A percentile compares a stretch with the other conserved stretches of the same genome.
These are phyloP conservation scores for Nasonovia ribisnigri DNA, from an alignment of 2,888 invertebrate species.

Conservation along the genomic window DNA sequence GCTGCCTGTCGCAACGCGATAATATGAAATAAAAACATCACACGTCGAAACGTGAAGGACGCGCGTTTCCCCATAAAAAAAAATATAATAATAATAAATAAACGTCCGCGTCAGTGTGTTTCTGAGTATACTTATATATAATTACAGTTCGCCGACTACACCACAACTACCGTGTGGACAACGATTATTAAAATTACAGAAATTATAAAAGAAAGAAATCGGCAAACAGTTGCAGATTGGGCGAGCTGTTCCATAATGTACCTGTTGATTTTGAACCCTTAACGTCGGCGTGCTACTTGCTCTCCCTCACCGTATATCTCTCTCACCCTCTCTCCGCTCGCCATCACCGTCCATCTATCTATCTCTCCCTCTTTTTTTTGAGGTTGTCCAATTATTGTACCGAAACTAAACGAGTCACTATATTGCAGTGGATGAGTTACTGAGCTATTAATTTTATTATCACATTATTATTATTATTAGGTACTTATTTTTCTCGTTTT, in stretches of 20 bases:
- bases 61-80: neutral
- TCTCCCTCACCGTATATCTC: neutral
- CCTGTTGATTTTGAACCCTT: slow-evolving; percentile 60
- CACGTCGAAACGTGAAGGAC: slow-evolving; percentile 27
- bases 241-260: slow-evolving; percentile 50
- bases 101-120: neutral
- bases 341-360: neutral
- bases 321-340: neutral
- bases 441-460: neutral
- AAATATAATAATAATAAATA: neutral
- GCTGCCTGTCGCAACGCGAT: neutral
- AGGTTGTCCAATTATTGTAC: neutral
- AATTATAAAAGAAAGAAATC: slow-evolving; percentile 40
- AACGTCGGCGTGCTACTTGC: neutral
- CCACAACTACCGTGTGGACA: neutral
- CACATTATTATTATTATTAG: neutral
- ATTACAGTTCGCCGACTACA: neutral
- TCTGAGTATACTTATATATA: neutral
- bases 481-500: slow-evolving; percentile 1
- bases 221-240: slow-evolving; percentile 45
- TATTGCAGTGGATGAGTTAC: neutral
- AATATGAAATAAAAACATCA: slow-evolving; percentile 3
- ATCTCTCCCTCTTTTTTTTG: neutral
- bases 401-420: neutral
- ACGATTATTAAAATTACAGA: neutral